Evolutionary conservation across 37 sponge, comb jelly and placozoan species (phyloP).

Genomic region (Haliclona indistincta): DNA sequence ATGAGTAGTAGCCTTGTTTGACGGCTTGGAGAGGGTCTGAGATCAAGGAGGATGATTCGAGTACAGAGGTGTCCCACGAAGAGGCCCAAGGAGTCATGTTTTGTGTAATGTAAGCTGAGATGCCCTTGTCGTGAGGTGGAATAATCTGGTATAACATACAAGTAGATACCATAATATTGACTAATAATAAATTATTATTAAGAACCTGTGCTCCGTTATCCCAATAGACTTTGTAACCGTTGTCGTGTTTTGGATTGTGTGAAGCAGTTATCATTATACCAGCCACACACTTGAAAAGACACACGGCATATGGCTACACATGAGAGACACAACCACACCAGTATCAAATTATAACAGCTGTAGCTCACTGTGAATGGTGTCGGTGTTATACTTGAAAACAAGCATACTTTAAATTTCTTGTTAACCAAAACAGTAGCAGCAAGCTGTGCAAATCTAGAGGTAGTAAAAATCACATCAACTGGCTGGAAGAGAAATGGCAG

Average conservation of each 20-base stretch:
- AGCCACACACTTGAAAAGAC: constrained; percentile 62
- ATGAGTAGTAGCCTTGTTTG: constrained; percentile 63
- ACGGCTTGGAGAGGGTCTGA: constrained; percentile 78
- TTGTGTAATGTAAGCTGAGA: constrained; percentile 55
- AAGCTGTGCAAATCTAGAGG: constrained; percentile 80
- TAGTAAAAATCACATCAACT: background rate
- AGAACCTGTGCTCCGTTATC: constrained; percentile 92
- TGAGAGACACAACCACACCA: background rate
- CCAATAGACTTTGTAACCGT: constrained; percentile 99
- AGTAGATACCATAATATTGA: background rate
- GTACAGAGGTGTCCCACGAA: constrained; percentile 78
- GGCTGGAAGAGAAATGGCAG: background rate
- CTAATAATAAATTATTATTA: background rate
- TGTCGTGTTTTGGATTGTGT: constrained; percentile 98
- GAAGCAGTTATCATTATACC: constrained; percentile 99
- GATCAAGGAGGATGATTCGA: constrained; percentile 20
- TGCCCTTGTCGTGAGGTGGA: constrained; percentile 88
- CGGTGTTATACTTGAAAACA: constrained; percentile 83
- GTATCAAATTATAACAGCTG: background rate
- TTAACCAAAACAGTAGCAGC: constrained; percentile 79
- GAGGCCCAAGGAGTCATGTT: constrained; percentile 82
- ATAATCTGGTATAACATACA: constrained; percentile 67
- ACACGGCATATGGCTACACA: constrained; percentile 85
- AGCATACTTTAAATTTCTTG: constrained; percentile 84
- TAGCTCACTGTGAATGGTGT: constrained; percentile 90